Base-by-base conservation (phyloP, 2,888 invertebrate species). In the Clusia tigrina region DNA sequence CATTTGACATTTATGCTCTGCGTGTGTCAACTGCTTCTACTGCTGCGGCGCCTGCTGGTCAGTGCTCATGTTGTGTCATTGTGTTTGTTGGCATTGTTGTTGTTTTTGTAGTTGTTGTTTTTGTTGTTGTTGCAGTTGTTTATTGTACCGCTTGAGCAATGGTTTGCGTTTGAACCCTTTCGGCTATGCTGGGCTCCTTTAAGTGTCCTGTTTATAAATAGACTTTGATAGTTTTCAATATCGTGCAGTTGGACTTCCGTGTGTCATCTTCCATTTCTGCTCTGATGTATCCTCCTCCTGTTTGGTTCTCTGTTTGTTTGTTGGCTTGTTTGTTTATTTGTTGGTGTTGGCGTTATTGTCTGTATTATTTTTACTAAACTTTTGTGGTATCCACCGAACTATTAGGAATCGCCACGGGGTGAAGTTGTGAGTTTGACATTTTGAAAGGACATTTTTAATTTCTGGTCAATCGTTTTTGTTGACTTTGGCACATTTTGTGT, bases 191-290 rank as follows among this genome's bases (percentile, higher is more conserved):
- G 10, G 42, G 42, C 42, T n/a, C 15, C 42, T 42, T 48, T 48
- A 48, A 48, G 22, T 48, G 22, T 48, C 48, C 48, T 48, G 48
- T 48, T 48, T 48, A 48, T 20, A 48, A 48, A 48, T 48, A 48
- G 48, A 20, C 22, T 20, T 42, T 48, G 48, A 48, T 48, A 48
- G 20, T 48, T 48, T 48, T 20, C 48, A 48, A 48, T 48, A 48
- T 48, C 5, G 15, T 48, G 48, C 48, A 18, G 48, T 48, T 48
- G 9, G 2, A 48, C 48, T 48, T 48, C 48, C 48, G 48, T 2
- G 18, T 22, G 48, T 22, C 32, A 32, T 32, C 32, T 32, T 32
- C 6, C 20, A 20, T 20, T 5, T 18, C 22, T 48, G 48, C 15
- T 48, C 22, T 42, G 12, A 15, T n/a, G n/a, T n/a, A n/a, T n/a